Conservation (phyloP, 2,797 vertebrate genomes). For the Bryconaethiops microstoma region DNA sequence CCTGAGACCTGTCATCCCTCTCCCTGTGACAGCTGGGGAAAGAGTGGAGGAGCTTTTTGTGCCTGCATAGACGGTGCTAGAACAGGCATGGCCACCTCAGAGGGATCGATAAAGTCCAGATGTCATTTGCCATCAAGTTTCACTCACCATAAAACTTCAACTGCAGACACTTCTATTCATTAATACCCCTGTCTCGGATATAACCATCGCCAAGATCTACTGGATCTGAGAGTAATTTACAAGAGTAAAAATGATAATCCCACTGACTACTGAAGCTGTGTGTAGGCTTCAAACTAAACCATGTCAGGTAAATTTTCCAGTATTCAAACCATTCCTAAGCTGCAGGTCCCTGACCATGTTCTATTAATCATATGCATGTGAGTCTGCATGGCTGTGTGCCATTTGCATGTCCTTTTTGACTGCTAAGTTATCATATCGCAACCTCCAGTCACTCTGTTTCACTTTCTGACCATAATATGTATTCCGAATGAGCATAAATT, state of each 20-base stretch:
- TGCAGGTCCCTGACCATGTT: constrained; percentile 35
- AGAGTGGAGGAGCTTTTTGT: constrained; percentile 54
- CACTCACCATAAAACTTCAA: constrained; percentile 4
- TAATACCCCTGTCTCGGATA: constrained; percentile 5
- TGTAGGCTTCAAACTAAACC: constrained; percentile 3
- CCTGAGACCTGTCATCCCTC: constrained; percentile 63
- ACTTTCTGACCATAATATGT: constrained; percentile 28
- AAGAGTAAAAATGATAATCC: background rate
- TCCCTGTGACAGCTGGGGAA: constrained; percentile 59
- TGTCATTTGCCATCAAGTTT: constrained; percentile 11
- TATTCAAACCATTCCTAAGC: constrained; percentile 27
- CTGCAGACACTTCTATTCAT: constrained; percentile 18
- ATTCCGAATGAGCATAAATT: constrained; percentile 47
- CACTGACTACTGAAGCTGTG: constrained; percentile 5
- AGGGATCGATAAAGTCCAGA: constrained; percentile 12
- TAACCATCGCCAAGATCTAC: constrained; percentile 8
- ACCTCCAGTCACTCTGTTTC: constrained; percentile 23
- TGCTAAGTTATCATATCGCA: constrained; percentile 26
- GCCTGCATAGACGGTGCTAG: constrained; percentile 40
- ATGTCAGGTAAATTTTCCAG: constrained; percentile 23
- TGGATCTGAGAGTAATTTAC: constrained; percentile 19
- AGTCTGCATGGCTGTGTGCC: constrained; percentile 21
- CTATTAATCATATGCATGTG: constrained; percentile 37
- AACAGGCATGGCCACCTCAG: background rate
- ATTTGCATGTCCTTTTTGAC: constrained; percentile 42